Conservation (phyloP, 2,113 vertebrate species). For the Andinoacara biseriatus region DNA sequence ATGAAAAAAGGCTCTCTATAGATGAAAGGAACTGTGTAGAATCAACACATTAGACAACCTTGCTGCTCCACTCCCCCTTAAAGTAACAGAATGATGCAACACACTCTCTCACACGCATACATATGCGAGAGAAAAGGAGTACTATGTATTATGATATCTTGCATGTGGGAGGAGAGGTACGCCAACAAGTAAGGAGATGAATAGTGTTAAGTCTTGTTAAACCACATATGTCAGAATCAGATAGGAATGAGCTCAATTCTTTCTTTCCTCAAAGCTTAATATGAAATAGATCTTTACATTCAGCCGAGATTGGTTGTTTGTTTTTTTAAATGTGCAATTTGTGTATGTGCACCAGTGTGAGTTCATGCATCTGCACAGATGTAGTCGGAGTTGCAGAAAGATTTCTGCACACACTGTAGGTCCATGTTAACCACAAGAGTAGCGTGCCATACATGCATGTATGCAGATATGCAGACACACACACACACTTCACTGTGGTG, state of each 20-base stretch:
- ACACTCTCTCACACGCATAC: slow-evolving; percentile 9
- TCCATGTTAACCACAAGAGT: slow-evolving; percentile 36
- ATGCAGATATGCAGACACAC: slow-evolving; percentile 11
- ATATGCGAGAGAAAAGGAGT: slow-evolving; percentile 27
- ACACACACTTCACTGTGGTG: slow-evolving; percentile 53
- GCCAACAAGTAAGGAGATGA: slow-evolving; percentile 50
- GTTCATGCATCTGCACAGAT: not conserved
- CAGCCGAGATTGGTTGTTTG: not conserved
- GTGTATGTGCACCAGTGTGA: not conserved
- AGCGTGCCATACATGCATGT: slow-evolving; percentile 25
- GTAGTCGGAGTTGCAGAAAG: not conserved
- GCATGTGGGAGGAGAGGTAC: slow-evolving; percentile 46
- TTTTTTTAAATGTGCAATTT: not conserved
- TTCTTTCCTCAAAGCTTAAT: slow-evolving; percentile 14
- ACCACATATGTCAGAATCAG: slow-evolving; percentile 54
- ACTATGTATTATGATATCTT: slow-evolving; percentile 44
- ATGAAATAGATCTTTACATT: slow-evolving; percentile 38
- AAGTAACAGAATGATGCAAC: slow-evolving; percentile 56
- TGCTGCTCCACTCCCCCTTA: slow-evolving; percentile 46
- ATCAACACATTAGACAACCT: slow-evolving; percentile 63
- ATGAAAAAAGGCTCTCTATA: slow-evolving; percentile 50
- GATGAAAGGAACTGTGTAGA: slow-evolving; percentile 57
- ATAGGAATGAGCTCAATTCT: slow-evolving; percentile 27
- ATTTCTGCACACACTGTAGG: slow-evolving; percentile 11
- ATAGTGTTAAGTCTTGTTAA: slow-evolving; percentile 51